Conservation (phyloP, 2,797 vertebrate genomes). For the Calcarius lapponicus region DNA sequence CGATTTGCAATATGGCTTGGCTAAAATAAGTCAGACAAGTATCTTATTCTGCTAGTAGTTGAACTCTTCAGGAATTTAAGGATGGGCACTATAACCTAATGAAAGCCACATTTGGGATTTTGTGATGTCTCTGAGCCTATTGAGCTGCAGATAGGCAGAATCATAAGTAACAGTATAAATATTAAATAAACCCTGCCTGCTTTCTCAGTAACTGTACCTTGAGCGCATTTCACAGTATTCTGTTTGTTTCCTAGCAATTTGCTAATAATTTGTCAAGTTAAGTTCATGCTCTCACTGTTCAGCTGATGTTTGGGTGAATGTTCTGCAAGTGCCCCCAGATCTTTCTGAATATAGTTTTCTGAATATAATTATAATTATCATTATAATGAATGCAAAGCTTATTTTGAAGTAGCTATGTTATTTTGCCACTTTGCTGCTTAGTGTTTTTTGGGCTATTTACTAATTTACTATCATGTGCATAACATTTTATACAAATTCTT, state of each 20-base stretch:
- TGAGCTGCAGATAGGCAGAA: not conserved
- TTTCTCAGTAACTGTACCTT: not conserved
- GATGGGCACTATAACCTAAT: not conserved
- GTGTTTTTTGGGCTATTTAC: not conserved
- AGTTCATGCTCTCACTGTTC: not conserved
- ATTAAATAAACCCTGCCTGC: not conserved
- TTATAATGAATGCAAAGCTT: not conserved
- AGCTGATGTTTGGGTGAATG: not conserved
- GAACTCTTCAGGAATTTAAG: not conserved
- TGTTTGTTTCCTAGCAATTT: not conserved
- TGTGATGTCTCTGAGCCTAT: not conserved
- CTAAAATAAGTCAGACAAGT: slow-evolving; percentile 41
- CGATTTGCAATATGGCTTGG: slow-evolving; percentile 49
- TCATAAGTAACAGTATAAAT: not conserved
- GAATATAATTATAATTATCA: not conserved
- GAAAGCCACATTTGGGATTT: not conserved
- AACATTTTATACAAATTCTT: not conserved
- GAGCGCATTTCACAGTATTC: not conserved
- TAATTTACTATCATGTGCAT: not conserved
- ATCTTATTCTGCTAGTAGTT: not conserved
- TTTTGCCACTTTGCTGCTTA: not conserved
- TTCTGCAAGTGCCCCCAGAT: not conserved
- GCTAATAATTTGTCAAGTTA: not conserved
- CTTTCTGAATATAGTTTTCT: not conserved
- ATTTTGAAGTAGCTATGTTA: not conserved